Evolutionary conservation across 2,113 vertebrate genomes (phyloP), one percentile per base, ranked within the genome.

Genomic region (Pipra filicauda): DNA sequence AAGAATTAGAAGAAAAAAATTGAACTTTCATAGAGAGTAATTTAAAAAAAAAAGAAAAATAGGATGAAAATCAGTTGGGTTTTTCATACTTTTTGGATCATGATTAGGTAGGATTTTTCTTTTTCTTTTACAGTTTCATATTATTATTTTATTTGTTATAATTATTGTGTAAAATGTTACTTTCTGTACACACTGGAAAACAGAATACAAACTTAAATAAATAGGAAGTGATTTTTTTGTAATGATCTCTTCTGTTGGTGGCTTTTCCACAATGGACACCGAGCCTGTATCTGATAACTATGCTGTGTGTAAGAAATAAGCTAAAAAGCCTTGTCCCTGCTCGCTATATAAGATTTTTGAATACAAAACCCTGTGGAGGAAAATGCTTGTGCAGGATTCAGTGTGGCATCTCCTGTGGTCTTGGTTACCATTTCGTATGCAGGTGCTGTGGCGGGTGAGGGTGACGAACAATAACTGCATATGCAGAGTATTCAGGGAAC

Each of bases 1-100:
- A 37, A 83, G 35, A 95, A 74, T 88, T 85, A 74, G 64, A 72
- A 51, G 66, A 43, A 69, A 67, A 83, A 10, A 80, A 80, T 7
- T 91, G 46, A 91, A 78, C 37, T 87, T 89, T 55, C 48, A 35
- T 65, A 19, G 2, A 70, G 12, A 1, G 1, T 52, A 28, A 78
- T 77, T 95, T 79, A 65, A 51, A 87, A 44, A 91, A n/a, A 46
- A 37, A 75, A 55, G 6, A 58, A 33, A 31, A 74, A 27, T 7
- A 21, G 21, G 30, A 62, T 66, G 30, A 69, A 75, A 91, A 88
- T 8, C 12, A 43, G 15, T 65, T 31, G 16, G 22, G 16, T 39
- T 84, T 72, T 84, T 84, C 72, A 58, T 51, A n/a, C 15, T 83
- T 18, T 57, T 79, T 83, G 9, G 19, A n/a, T 77, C 22, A 54